Evolutionary conservation across 2,888 invertebrate genomes (phyloP), one percentile per base, ranked within the genome.

Genomic region (Melinopterus prodromus): DNA sequence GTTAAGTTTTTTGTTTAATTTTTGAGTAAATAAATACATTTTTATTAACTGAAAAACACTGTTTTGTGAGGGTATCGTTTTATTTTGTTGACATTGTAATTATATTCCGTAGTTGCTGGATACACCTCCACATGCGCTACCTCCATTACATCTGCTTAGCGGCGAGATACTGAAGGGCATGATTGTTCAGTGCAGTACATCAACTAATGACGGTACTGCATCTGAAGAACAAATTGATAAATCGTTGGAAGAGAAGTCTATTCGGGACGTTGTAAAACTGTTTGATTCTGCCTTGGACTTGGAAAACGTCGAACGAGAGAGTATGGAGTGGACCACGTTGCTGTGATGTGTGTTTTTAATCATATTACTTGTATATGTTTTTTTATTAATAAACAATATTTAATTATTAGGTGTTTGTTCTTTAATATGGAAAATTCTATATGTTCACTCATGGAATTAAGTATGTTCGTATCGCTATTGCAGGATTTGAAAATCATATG

Each of bases 71-170:
- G 26, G 26, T 26, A 26, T 26, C 26, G 3, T 26, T 26, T 26
- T 26, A 26, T 26, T 26, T 26, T 26, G 26, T 26, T 81, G 37
- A 53, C 53, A 53, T 1, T 53, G 12, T 9, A 53, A 53, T 53
- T 53, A 1, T 53, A 9, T 53, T 7, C 53, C 12, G 9, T 71
- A 81, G 79, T 79, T 88, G 81, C 83, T 89, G 78, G 87, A 88
- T 79, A 85, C 86, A 12, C 88, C 89, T 3, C 83, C 87, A 15
- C 88, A 88, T 78, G 88, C 89, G 6, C 86, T 88, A 85, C 84
- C 87, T 4, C 89, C 89, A 9, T 85, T 88, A 69, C 84, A 88
- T 37, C 83, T 87, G 12, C 82, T 85, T 69, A 88, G 88, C 81
- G 80, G 83, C 37, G 85, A 87, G 0, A 79, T 89, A 15, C 82